A percentile compares a stretch with the other conserved stretches of the same genome.
These are phyloP conservation scores for Macrocentrus cingulum DNA, from an alignment of 1,140 invertebrate species.

Conservation along the genomic window DNA sequence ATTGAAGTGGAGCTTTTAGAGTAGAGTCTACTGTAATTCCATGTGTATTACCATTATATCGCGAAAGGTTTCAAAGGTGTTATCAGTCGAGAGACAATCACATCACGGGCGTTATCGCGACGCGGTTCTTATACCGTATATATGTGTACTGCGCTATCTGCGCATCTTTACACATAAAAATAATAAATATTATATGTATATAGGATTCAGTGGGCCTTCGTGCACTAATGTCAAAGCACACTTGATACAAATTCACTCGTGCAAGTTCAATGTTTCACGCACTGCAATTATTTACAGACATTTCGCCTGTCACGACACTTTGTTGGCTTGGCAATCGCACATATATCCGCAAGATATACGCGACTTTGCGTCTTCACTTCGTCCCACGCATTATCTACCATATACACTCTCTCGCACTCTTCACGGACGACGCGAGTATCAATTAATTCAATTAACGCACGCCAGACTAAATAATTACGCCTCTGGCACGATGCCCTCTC, in stretches of 20 bases:
- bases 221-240: background rate
- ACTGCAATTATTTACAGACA: conserved; percentile 18
- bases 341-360: background rate
- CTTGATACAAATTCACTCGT: background rate
- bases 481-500: background rate
- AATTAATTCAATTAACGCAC: conserved; percentile 30
- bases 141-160: no score
- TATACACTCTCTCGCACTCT: background rate
- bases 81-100: background rate
- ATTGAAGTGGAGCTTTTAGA: no score
- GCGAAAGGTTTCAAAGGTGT: conserved; percentile 9
- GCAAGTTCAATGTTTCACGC: conserved; percentile 13
- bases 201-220: no score
- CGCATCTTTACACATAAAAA: no score
- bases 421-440: conserved; percentile 13
- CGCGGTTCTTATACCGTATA: no score
- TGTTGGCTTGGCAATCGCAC: conserved; percentile 14
- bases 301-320: conserved; percentile 18
- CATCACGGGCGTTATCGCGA: no score
- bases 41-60: no score
- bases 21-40: no score
- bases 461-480: conserved; percentile 24
- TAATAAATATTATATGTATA: no score
- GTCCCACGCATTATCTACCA: conserved; percentile 25
- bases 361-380: conserved; percentile 1